Percentiles rank a stretch among this genome's conserved stretches.
Evolutionary conservation across 2,888 invertebrate species (phyloP).

Genomic region (Punctoribates punctum): DNA sequence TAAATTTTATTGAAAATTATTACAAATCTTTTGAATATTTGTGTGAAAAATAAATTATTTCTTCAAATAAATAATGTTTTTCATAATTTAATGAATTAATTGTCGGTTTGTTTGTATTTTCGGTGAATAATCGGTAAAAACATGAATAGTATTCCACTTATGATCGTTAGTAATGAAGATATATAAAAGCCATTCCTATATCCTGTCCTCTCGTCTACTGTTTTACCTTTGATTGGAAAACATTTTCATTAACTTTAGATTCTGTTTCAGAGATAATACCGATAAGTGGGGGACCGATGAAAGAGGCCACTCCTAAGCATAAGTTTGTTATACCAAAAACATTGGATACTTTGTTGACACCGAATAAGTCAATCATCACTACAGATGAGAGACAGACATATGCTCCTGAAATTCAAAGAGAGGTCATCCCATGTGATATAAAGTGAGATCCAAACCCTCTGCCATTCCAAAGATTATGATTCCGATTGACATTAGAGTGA

Average conservation of each 20-base stretch:
- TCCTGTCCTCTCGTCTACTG: background rate
- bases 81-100: no score
- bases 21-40: no score
- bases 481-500: background rate
- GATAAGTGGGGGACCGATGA: conserved; percentile 37
- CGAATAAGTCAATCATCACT: conserved; percentile 38
- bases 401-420: conserved; percentile 7
- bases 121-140: background rate
- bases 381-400: conserved; percentile 20
- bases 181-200: background rate
- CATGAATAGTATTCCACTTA: background rate
- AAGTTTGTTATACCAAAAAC: conserved; percentile 31
- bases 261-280: background rate
- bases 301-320: conserved; percentile 15
- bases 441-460: conserved; percentile 12
- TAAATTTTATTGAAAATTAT: no score
- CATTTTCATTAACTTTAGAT: background rate
- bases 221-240: background rate
- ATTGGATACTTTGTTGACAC: conserved; percentile 22
- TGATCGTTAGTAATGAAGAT: background rate
- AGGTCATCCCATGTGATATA: background rate
- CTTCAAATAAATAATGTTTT: no score
- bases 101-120: background rate
- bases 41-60: no score
- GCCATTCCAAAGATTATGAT: conserved; percentile 1